phyloP scores from a whole-genome alignment of 2,888 invertebrate genomes.

The Eurytoma californica region DNA sequence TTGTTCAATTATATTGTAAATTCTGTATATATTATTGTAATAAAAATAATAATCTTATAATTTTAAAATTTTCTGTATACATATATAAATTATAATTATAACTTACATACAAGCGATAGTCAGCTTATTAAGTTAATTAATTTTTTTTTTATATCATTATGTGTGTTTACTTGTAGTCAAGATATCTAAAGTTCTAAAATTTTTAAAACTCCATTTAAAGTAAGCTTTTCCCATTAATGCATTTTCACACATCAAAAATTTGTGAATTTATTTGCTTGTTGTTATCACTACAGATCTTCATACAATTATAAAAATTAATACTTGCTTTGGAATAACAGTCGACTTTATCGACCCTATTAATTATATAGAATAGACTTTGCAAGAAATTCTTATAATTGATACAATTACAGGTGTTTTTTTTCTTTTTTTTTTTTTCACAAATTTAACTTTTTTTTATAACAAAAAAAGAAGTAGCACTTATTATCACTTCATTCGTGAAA shows the following conservation, averaged over 20 bases:
- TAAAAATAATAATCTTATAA: conserved; percentile 53
- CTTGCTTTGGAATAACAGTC: conserved; percentile 47
- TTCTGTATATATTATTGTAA: conserved; percentile 13
- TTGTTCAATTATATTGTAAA: background rate
- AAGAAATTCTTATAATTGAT: conserved; percentile 50
- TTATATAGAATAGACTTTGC: conserved; percentile 39
- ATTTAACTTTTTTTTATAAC: conserved; percentile 39
- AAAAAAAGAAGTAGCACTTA: conserved; percentile 42
- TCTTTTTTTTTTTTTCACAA: conserved; percentile 28
- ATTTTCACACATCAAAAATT: conserved; percentile 39
- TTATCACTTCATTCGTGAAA: conserved; percentile 39
- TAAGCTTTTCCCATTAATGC: conserved; percentile 28
- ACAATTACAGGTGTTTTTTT: conserved; percentile 46
- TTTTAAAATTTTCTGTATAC: conserved; percentile 59
- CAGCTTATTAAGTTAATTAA: conserved; percentile 21
- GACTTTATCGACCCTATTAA: conserved; percentile 15
- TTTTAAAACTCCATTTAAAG: conserved; percentile 2
- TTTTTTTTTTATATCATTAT: conserved; percentile 39
- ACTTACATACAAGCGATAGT: conserved; percentile 64
- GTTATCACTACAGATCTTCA: conserved; percentile 33
- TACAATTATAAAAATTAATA: conserved; percentile 49
- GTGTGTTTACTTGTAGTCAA: conserved; percentile 58
- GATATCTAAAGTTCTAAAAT: conserved; percentile 59
- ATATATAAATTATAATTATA: conserved; percentile 66
- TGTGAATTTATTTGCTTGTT: conserved; percentile 23